Base-by-base conservation (phyloP, 1,140 invertebrate genomes). In the Proctacanthus coquilletti region DNA sequence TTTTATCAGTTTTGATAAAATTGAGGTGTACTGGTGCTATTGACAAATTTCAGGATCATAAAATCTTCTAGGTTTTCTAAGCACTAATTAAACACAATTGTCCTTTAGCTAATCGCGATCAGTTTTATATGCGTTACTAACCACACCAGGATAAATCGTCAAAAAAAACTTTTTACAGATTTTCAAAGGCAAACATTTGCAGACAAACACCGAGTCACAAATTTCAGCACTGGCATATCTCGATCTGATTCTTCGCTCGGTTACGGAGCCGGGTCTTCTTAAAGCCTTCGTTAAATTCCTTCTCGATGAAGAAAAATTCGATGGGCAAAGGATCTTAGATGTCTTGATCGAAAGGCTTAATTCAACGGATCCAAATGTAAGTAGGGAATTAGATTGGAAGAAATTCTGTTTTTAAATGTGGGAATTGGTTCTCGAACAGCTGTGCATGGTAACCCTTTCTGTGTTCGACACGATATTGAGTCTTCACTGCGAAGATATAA, bases 401-500 rank as follows among this genome's bases (percentile, higher is more conserved):
- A 35, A 25, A 10, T 15, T 5, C 17, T 19, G 10, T 30, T 17
- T 42, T 38, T 33, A 18, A 38, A 45, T 31, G 46, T 48, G 52
- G n/a, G n/a, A n/a, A n/a, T n/a, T n/a, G n/a, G n/a, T 49, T 66
- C 69, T 39, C 18, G 18, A 14, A 33, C 66, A 92, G 80, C 63
- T 97, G 6, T 87, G 84, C 45, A 70, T 95, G 42, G 86, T 94
- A 2, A 89, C 91, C 0, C 59, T 98, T 44, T 78, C 84, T 0
- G 53, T 98, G 6, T 87, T 98, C 56, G 80, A 89, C 59, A 93
- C 89, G 0, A 62, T 98, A 36, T 67, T 97, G 18, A 79, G 89
- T 49, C 63, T 97, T 29, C 88, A 94, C 56, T 96, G 88, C 62
- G 94, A 98, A 65, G 94, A 98, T 60, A 73, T 96, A n/a, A 89